Conservation (phyloP, 2,113 vertebrate species). For the Neodontobutis hainanensis region DNA sequence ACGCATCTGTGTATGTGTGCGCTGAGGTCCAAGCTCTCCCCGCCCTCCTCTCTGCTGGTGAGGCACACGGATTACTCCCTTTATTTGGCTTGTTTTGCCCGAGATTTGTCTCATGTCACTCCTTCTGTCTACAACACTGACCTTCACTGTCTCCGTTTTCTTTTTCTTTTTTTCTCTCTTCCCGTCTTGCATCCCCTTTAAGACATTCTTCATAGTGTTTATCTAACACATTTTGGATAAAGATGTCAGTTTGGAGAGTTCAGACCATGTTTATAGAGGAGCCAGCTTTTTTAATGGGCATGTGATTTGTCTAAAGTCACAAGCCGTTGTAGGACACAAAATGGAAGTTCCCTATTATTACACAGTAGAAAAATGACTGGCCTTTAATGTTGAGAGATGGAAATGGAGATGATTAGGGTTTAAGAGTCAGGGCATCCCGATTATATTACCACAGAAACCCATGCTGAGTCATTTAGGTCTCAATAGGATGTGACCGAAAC, state of each 20-base stretch:
- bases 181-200: constrained; percentile 7
- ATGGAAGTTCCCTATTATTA: constrained; percentile 74
- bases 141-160: constrained; percentile 44
- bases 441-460: constrained; percentile 70
- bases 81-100: constrained; percentile 61
- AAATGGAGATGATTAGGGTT: constrained; percentile 77
- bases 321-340: constrained; percentile 63
- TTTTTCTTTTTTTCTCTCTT: constrained; percentile 11
- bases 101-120: constrained; percentile 52
- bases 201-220: neutral
- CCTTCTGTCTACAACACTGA: constrained; percentile 48
- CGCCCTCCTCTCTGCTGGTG: constrained; percentile 64
- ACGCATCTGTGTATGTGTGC: constrained; percentile 32
- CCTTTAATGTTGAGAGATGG: constrained; percentile 72
- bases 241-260: neutral
- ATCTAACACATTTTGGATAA: neutral
- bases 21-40: constrained; percentile 66
- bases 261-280: neutral
- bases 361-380: constrained; percentile 62
- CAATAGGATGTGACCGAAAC: constrained; percentile 58
- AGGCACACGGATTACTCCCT: constrained; percentile 64
- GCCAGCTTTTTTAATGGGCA: constrained; percentile 45
- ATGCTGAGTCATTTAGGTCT: constrained; percentile 70
- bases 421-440: constrained; percentile 64
- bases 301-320: constrained; percentile 73